Evolutionary conservation across 2,888 invertebrate genomes (phyloP), one percentile per base, ranked within the genome.

Genomic region (Mongoloraphidia duomilia): DNA sequence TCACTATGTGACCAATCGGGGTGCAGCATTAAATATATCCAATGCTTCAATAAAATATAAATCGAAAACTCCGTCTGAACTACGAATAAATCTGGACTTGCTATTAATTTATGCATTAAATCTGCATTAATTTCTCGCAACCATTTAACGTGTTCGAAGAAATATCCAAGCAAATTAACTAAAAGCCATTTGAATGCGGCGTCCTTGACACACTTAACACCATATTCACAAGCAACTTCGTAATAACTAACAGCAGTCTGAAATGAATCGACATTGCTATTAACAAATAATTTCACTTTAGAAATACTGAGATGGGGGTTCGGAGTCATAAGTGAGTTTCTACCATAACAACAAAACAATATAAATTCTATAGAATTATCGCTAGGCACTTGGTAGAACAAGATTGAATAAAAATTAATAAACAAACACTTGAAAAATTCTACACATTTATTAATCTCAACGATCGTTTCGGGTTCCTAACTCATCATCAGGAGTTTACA

Each of bases 41-140:
- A 86, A 58, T 76, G 75, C 58, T 83, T 76, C 14, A 86, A 62
- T 61, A 84, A 67, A 44, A 79, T 76, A 56, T 86, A 86, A 39
- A 85, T 66, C 35, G 84, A 82, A 64, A 84, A 84, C 66, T 86
- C 86, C 0, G 85, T 84, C 65, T 85, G 84, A 70, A 84, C 77
- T 2, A 83, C 84, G 60, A 80, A 80, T 50, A 86, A 68, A 57
- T 80, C 75, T 0, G 79, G 75, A 61, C 80, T 78, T 10, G 71
- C 65, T 33, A 83, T 72, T 34, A 84, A 63, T 38, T 75, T 68
- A 3, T 71, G 67, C 81, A 86, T 81, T 52, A 85, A 61, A 3
- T 78, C 75, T n/a, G 74, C 65, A 34, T 78, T 79, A 56, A 85
- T 77, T 56, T 77, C 75, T 55, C 71, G 70, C 43, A 84, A 64